Percentiles rank a stretch among this genome's conserved stretches.
Evolutionary conservation across 2,113 vertebrate species (phyloP).

Genomic region (Pygoscelis antarcticus): DNA sequence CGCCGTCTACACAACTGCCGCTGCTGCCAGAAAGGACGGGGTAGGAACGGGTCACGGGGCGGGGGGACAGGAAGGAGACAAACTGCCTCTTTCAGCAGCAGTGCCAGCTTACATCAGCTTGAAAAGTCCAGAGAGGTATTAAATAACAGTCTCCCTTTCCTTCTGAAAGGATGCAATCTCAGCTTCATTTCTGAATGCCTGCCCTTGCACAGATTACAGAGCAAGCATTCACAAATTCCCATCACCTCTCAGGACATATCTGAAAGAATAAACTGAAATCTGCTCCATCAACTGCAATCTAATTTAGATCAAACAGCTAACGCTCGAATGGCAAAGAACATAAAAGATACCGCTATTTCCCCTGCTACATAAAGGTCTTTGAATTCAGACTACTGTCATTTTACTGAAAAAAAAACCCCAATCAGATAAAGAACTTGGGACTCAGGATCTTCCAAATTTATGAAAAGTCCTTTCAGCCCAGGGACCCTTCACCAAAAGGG

Average conservation of each 20-base stretch:
- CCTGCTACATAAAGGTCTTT: background rate
- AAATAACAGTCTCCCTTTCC: background rate
- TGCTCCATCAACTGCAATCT: background rate
- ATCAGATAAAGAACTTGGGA: background rate
- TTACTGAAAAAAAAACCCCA: background rate
- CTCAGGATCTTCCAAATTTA: background rate
- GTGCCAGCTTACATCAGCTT: background rate
- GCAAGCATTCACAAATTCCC: background rate
- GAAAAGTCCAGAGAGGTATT: background rate
- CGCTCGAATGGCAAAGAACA: background rate
- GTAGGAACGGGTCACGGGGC: rapidly evolving
- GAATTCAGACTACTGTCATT: background rate
- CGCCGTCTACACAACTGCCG: background rate
- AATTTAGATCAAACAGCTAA: background rate
- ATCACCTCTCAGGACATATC: background rate
- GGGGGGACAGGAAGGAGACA: background rate
- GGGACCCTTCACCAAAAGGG: background rate
- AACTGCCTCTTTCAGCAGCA: background rate
- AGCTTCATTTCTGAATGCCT: background rate
- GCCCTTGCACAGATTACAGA: background rate
- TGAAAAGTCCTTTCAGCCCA: background rate
- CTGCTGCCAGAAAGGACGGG: background rate
- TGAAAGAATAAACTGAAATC: background rate
- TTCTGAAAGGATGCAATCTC: background rate
- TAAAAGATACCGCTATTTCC: background rate